Evolutionary conservation across 2,888 invertebrate genomes (phyloP).

Genomic region (Agapostemon virescens): DNA sequence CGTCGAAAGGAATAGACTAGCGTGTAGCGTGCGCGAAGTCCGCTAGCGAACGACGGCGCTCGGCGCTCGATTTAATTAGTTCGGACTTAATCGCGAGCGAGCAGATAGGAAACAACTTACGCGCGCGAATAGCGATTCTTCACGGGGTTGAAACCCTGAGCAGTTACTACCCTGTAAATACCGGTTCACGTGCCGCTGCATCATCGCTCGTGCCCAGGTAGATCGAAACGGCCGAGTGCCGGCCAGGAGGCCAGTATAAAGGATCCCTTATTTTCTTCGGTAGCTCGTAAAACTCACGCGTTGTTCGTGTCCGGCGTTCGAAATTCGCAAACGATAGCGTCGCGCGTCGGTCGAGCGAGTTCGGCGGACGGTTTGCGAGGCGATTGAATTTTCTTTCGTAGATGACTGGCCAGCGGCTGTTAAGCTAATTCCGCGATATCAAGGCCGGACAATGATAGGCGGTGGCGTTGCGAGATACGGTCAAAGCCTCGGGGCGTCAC

Average conservation of each 20-base stretch:
- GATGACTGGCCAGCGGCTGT: slow-evolving; percentile 55
- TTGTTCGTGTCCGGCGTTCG: slow-evolving; percentile 40
- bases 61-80: background rate
- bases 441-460: slow-evolving; percentile 32
- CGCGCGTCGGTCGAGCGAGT: background rate
- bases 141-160: background rate
- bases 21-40: background rate
- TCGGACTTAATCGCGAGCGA: background rate
- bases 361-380: slow-evolving; percentile 9
- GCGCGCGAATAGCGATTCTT: background rate
- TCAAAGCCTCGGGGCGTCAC: slow-evolving; percentile 53
- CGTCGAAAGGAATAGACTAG: background rate
- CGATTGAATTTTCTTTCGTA: slow-evolving; percentile 65
- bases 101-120: background rate
- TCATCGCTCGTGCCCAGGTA: slow-evolving; percentile 14
- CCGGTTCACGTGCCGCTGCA: slow-evolving; percentile 15
- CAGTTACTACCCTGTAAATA: slow-evolving; percentile 13
- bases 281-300: slow-evolving; percentile 44
- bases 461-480: slow-evolving; percentile 38
- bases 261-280: slow-evolving; percentile 25
- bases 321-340: background rate
- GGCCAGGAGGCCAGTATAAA: slow-evolving; percentile 5
- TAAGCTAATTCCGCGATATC: slow-evolving; percentile 57
- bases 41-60: background rate
- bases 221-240: slow-evolving; percentile 16